These are phyloP conservation scores for Chionomys nivalis DNA, from an alignment of 2,113 vertebrate genomes.

Conservation along the genomic window DNA sequence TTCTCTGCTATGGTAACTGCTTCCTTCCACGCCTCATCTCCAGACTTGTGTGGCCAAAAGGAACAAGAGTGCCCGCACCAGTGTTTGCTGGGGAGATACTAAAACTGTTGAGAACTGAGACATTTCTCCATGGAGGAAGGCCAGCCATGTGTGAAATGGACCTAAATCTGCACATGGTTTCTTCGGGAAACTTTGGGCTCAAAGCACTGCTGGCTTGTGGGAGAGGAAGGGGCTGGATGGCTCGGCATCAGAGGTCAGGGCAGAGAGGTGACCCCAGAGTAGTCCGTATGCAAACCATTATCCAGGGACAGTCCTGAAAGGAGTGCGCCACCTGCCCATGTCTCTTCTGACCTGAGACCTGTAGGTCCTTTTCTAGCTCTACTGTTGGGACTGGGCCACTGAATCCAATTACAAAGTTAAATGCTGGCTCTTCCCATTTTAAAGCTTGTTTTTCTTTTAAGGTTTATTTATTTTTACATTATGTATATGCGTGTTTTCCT, in stretches of 20 bases:
- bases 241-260: background rate
- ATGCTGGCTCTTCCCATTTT: background rate
- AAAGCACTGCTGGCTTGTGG: background rate
- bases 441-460: background rate
- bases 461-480: background rate
- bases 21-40: background rate
- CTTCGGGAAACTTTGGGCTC: background rate
- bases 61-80: background rate
- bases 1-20: background rate
- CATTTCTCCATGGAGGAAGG: background rate
- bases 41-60: background rate
- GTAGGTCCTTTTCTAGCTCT: background rate
- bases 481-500: background rate
- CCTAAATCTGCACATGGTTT: background rate
- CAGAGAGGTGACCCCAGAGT: background rate
- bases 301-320: background rate
- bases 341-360: background rate
- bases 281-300: background rate
- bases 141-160: background rate
- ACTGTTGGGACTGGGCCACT: background rate
- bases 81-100: background rate
- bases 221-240: background rate
- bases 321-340: background rate
- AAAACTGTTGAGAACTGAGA: background rate
- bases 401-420: background rate